These are phyloP conservation scores for Diabrotica undecimpunctata DNA, from an alignment of 1,140 invertebrate species.

Conservation along the genomic window DNA sequence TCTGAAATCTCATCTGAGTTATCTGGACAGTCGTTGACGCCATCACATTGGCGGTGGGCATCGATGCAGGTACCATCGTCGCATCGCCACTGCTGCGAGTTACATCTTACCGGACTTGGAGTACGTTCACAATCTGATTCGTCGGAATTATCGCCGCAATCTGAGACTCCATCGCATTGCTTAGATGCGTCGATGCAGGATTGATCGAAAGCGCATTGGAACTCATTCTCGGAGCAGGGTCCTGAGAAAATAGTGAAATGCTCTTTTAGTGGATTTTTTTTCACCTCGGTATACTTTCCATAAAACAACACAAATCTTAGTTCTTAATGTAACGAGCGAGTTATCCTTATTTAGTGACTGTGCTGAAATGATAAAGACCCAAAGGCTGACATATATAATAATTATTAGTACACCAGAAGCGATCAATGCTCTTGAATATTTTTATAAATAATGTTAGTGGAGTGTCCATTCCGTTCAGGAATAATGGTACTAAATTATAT, in stretches of 20 bases:
- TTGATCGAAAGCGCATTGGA: constrained; percentile 57
- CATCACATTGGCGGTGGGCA: constrained; percentile 86
- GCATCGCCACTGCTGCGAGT: constrained; percentile 69
- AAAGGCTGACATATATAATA: too few relatives aligned
- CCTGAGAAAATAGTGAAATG: constrained; percentile 9
- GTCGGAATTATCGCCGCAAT: constrained; percentile 67
- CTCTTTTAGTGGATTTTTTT: too few relatives aligned
- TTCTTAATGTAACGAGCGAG: too few relatives aligned
- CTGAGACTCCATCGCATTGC: constrained; percentile 60
- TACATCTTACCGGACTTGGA: constrained; percentile 19
- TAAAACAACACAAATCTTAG: too few relatives aligned
- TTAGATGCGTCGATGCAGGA: constrained; percentile 64
- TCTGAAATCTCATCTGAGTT: constrained; percentile 74
- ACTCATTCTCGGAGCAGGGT: constrained; percentile 50
- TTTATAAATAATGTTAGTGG: too few relatives aligned
- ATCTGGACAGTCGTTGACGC: constrained; percentile 79
- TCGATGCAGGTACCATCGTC: constrained; percentile 83
- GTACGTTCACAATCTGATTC: constrained; percentile 52
- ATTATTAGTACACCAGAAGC: too few relatives aligned
- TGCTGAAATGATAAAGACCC: too few relatives aligned
- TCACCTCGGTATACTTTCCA: too few relatives aligned
- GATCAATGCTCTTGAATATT: too few relatives aligned
- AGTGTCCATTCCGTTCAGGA: too few relatives aligned
- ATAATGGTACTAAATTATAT: too few relatives aligned
- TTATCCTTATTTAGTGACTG: too few relatives aligned